These are phyloP conservation scores for Fratercula arctica DNA, from an alignment of 2,797 vertebrate species.

Conservation along the genomic window DNA sequence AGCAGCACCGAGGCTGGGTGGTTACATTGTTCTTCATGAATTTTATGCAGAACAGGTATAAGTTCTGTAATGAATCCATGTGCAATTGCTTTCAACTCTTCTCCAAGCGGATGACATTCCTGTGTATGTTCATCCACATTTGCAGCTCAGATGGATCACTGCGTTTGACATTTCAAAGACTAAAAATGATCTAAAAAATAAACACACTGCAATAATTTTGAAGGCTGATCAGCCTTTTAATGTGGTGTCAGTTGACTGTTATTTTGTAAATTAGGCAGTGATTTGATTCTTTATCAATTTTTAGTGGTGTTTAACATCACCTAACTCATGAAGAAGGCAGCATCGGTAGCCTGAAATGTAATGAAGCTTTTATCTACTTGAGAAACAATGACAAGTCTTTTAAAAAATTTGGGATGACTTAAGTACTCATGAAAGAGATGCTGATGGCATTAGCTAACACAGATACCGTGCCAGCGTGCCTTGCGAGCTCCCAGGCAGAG, in stretches of 20 bases:
- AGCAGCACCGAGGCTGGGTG: background rate
- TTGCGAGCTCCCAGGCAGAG: background rate
- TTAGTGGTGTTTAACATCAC: constrained; percentile 65
- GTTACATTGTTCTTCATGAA: constrained; percentile 42
- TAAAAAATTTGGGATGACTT: constrained; percentile 48
- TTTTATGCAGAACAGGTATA: constrained; percentile 44
- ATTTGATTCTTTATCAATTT: constrained; percentile 73
- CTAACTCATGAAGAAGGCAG: constrained; percentile 44
- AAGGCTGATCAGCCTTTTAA: constrained; percentile 75
- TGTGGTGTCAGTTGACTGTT: constrained; percentile 63
- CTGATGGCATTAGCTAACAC: constrained; percentile 15
- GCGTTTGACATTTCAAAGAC: constrained; percentile 76
- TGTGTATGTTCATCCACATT: constrained; percentile 33
- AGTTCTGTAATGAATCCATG: constrained; percentile 40
- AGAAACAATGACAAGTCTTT: constrained; percentile 63
- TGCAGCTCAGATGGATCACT: constrained; percentile 51
- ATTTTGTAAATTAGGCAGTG: constrained; percentile 69
- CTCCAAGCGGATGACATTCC: constrained; percentile 20
- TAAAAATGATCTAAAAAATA: constrained; percentile 71
- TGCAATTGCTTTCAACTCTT: constrained; percentile 61
- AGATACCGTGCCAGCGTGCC: background rate
- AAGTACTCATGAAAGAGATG: constrained; percentile 44
- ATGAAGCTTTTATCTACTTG: constrained; percentile 63
- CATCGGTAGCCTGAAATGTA: constrained; percentile 29
- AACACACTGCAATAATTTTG: constrained; percentile 70